Percentiles rank a stretch among this genome's conserved stretches.
Conservation (phyloP, 1,140 invertebrate species). For the Drosophila albomicans region DNA sequence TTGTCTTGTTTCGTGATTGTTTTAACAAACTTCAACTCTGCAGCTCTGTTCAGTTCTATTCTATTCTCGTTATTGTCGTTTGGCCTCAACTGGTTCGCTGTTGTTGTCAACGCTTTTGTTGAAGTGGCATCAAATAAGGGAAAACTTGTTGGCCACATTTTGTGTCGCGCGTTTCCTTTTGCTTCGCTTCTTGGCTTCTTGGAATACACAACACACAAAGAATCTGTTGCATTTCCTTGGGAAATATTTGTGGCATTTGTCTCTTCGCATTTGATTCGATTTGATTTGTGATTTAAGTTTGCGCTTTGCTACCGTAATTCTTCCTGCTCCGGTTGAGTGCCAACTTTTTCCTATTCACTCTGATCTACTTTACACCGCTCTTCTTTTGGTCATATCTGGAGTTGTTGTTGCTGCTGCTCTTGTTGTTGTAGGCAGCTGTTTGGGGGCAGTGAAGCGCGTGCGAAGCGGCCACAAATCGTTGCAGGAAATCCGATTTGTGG, state of each 20-base stretch:
- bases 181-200: slow-evolving; percentile 43
- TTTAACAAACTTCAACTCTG: slow-evolving; percentile 46
- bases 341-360: slow-evolving; percentile 34
- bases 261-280: slow-evolving; percentile 47
- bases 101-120: slow-evolving; percentile 19
- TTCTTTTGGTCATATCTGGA: slow-evolving; percentile 14
- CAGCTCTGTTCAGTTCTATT: slow-evolving; percentile 7
- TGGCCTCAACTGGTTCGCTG: slow-evolving; percentile 30
- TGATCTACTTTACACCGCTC: slow-evolving; percentile 59
- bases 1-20: slow-evolving; percentile 50
- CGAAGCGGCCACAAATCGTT: slow-evolving; percentile 61
- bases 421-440: slow-evolving; percentile 2
- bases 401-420: background rate
- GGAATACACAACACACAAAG: slow-evolving; percentile 54
- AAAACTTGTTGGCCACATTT: slow-evolving; percentile 38
- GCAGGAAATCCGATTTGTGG: slow-evolving; percentile 79
- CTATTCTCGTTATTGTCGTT: slow-evolving; percentile 39
- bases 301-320: slow-evolving; percentile 23
- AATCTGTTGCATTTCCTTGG: slow-evolving; percentile 80
- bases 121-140: slow-evolving; percentile 67
- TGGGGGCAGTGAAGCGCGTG: slow-evolving; percentile 32
- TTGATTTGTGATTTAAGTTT: slow-evolving; percentile 5
- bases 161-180: slow-evolving; percentile 49
- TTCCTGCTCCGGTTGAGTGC: slow-evolving; percentile 57
- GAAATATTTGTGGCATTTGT: slow-evolving; percentile 77